Base-by-base conservation (phyloP, 2,888 invertebrate genomes). In the Campaea margaritaria region DNA sequence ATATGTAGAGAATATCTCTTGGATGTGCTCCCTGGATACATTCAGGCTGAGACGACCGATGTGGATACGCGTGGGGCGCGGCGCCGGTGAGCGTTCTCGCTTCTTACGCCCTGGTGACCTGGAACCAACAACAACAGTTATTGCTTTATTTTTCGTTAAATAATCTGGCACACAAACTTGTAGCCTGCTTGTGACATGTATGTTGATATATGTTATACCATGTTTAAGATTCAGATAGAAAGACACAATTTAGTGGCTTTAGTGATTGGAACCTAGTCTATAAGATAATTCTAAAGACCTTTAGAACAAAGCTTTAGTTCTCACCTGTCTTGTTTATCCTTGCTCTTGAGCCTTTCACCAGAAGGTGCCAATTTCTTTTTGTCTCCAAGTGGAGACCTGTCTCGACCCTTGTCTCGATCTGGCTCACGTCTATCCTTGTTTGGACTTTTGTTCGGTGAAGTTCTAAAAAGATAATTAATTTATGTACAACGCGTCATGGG, bases 21-120 rank as follows among this genome's bases (percentile, higher is more conserved):
- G 89, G 43, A 99, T 94, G 82, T 98, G 98, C 0, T 98, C 98
- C 76, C 96, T 96, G 63, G 96, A 96, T 0, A 99, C 97, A 81
- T 99, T 99, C 21, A 98, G 93, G 0, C 99, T 98, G 61, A 99
- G 91, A 10, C 97, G 95, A 0, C 98, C 99, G 63, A 99, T 96
- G 81, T 99, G 99, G 75, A 99, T 98, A 78, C 99, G 96, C 0
- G 96, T 96, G 0, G 99, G 98, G 41, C 97, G 95, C 0, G 98
- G 98, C 0, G 97, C 96, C 0, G 98, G 97, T 0, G 98, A 97
- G 38, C 97, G 95, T 76, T 97, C 96, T 10, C 97, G 95, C 65
- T 96, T 94, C 53, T 95, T 95, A 21, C 95, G 94, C 0, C 83
- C 82, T 28, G 95, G 94, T 12, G 95, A 94, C 68, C 95, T 94